Base-by-base conservation (phyloP, 30 jellyfish, hydroid and myxozoan species). In the Aurelia sp. region DNA sequence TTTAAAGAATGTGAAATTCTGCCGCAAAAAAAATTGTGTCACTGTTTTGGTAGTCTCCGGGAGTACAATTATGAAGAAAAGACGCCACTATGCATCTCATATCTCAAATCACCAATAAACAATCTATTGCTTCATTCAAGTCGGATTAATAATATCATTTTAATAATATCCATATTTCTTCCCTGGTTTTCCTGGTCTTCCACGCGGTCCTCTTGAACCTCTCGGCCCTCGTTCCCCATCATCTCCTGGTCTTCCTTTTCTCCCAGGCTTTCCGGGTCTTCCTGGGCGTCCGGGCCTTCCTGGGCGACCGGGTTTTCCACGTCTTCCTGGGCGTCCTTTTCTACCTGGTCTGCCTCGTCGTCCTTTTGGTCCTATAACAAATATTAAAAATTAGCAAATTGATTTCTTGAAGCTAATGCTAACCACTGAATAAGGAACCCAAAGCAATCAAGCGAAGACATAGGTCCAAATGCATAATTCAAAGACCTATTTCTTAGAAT, bases 311-410 rank as follows among this genome's bases (percentile, higher is more conserved):
- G 71, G 71, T 10, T 10, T n/a, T 61, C 71, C 71, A 23, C 33
- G 33, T n/a, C 13, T n/a, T 61, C 71, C 71, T 61, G 71, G 71
- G 71, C 69, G 63, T 23, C 86, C 86, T 57, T 44, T 73, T 57
- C 76, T 53, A n/a, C 86, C 86, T 22, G 86, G 86, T 20, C 62
- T 59, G 73, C 86, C 86, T 76, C 35, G 55, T 76, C 68, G 76
- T 11, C 86, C 86, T 35, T 17, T 44, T 44, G 55, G 55, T 44
- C 55, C 55, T 44, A 0, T 7, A n/a, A 27, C 9, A 35, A 3
- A 18, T 13, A 71, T 21, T 9, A 5, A 27, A 35, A 4, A 10
- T 16, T 19, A 16, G 74, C 21, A 52, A 61, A 61, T 7, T 9
- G 7, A 9, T 22, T 61, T 2, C 13, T 22, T 5, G 68, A 17